Conservation (phyloP, 2,113 vertebrate genomes). For the Halcyon malimbica region DNA sequence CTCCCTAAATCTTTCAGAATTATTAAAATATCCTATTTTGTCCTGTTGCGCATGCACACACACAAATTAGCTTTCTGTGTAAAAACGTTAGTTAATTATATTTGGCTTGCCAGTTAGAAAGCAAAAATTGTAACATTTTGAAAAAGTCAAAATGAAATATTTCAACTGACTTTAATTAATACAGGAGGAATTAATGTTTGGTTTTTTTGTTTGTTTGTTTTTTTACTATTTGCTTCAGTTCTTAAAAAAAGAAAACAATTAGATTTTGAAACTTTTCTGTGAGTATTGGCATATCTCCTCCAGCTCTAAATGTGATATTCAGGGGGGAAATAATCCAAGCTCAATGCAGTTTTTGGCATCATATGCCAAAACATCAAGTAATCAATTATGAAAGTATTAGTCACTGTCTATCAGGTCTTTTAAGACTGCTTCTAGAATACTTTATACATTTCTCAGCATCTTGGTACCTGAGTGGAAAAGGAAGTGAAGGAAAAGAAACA, state of each 20-base stretch:
- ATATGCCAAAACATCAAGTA: neutral
- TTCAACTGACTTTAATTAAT: neutral
- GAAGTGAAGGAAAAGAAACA: neutral
- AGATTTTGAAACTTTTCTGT: neutral
- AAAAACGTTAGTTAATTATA: neutral
- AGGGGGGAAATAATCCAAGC: neutral
- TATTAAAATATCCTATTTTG: neutral
- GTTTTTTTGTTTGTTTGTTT: neutral
- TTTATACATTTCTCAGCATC: neutral
- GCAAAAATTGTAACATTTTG: neutral
- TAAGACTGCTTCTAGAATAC: neutral
- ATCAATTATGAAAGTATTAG: slow-evolving; percentile 11
- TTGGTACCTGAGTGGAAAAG: neutral
- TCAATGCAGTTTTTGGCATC: neutral
- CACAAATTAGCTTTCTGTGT: neutral
- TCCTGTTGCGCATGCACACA: neutral
- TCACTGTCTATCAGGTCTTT: neutral
- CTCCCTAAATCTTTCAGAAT: neutral
- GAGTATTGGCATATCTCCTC: neutral
- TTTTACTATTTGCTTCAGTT: neutral
- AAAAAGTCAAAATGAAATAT: slow-evolving; percentile 15
- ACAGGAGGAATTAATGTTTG: neutral
- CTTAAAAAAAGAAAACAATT: neutral
- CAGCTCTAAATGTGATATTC: neutral
- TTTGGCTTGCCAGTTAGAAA: neutral